phyloP scores from a whole-genome alignment of 2,797 vertebrate genomes.

The Tympanoctomys barrerae region DNA sequence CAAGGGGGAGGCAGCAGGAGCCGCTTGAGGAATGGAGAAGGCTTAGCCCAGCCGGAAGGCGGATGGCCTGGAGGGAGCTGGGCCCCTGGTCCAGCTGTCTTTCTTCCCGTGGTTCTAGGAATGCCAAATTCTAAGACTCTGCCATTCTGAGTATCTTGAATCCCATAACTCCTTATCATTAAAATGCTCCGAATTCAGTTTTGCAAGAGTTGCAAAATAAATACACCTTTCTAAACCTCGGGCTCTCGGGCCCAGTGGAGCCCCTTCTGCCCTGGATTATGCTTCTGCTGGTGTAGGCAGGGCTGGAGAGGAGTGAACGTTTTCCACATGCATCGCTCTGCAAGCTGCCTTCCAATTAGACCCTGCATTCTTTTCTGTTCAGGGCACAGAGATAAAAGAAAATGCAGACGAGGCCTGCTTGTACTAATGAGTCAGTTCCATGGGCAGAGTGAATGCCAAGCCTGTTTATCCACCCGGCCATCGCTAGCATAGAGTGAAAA shows the following conservation, averaged over 20 bases:
- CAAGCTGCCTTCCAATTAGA: constrained; percentile 76
- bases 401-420: constrained; percentile 35
- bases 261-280: not conserved
- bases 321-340: not conserved
- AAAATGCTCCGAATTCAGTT: constrained; percentile 42
- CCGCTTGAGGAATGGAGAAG: not conserved
- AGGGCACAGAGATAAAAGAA: constrained; percentile 62
- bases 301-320: not conserved
- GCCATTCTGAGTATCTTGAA: not conserved
- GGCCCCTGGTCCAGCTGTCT: not conserved
- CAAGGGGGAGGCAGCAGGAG: fast-evolving
- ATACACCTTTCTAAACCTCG: not conserved
- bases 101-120: constrained; percentile 19
- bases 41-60: fast-evolving
- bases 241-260: not conserved
- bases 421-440: constrained; percentile 74
- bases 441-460: constrained; percentile 42
- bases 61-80: not conserved
- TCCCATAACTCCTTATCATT: not conserved
- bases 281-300: not conserved
- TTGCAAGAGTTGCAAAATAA: not conserved
- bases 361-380: constrained; percentile 51
- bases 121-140: not conserved
- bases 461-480: not conserved
- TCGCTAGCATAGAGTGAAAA: constrained; percentile 74